phyloP scores from a whole-genome alignment of 2,888 invertebrate species.

The Endotricha flammealis region DNA sequence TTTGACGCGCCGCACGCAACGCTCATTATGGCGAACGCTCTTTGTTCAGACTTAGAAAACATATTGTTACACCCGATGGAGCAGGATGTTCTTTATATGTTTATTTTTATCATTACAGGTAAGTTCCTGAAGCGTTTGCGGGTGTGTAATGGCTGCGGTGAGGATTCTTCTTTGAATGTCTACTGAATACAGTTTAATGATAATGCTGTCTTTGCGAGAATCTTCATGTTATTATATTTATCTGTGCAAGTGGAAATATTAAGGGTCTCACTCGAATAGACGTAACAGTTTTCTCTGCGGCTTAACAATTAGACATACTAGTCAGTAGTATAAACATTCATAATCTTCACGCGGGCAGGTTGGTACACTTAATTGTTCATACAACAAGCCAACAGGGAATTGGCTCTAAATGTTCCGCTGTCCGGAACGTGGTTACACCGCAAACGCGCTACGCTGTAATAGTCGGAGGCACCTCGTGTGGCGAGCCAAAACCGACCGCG shows the following conservation, averaged over 20 bases:
- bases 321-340: conserved; percentile 62
- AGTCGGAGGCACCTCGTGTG: conserved; percentile 31
- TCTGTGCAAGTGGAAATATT: conserved; percentile 21
- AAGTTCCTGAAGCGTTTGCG: conserved; percentile 55
- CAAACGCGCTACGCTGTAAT: conserved; percentile 54
- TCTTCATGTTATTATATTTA: conserved; percentile 27
- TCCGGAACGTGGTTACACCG: conserved; percentile 60
- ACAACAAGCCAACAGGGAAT: conserved; percentile 73
- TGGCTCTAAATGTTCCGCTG: conserved; percentile 68
- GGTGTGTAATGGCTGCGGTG: conserved; percentile 56
- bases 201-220: conserved; percentile 27
- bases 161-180: conserved; percentile 52
- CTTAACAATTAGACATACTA: conserved; percentile 30
- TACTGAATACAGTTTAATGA: conserved; percentile 29
- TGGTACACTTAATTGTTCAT: conserved; percentile 74
- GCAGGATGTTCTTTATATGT: conserved; percentile 64
- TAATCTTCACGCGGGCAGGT: conserved; percentile 66
- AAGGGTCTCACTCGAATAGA: conserved; percentile 9
- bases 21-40: conserved; percentile 71
- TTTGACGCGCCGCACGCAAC: conserved; percentile 76
- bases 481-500: conserved; percentile 54
- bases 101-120: conserved; percentile 73
- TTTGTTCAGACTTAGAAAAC: conserved; percentile 73
- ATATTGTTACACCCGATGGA: conserved; percentile 69
- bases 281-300: conserved; percentile 13